Percentiles rank a stretch among this genome's conserved stretches.
These are phyloP conservation scores for Rhopalosiphum padi DNA, from an alignment of 1,140 invertebrate species.

Conservation along the genomic window DNA sequence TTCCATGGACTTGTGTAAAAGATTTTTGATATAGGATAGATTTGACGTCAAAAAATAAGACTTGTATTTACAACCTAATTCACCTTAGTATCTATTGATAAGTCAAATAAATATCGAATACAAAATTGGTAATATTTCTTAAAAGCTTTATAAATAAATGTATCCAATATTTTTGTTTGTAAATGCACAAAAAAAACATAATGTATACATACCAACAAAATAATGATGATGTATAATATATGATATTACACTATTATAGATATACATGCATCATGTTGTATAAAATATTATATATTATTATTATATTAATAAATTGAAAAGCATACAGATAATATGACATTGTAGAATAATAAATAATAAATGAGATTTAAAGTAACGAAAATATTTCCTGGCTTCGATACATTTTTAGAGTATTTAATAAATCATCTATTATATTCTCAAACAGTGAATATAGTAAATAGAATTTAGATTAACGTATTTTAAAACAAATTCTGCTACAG, in stretches of 20 bases:
- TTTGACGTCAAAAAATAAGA: not conserved
- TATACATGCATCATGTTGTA: not conserved
- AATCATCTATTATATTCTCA: not conserved
- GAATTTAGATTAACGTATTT: not conserved
- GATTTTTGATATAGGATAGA: not conserved
- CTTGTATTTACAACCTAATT: not conserved
- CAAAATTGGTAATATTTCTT: not conserved
- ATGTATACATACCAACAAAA: no score
- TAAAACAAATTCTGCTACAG: not conserved
- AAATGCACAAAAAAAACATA: not conserved
- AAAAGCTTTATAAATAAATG: not conserved
- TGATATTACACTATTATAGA: not conserved
- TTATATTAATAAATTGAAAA: not conserved
- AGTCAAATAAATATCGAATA: not conserved
- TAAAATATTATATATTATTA: not conserved
- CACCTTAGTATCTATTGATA: not conserved
- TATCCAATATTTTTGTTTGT: no score
- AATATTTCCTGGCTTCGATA: not conserved
- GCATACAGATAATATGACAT: not conserved
- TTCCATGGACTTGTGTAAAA: not conserved
- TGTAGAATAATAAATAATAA: not conserved
- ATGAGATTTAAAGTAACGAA: not conserved
- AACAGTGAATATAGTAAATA: not conserved
- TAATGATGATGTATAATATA: no score
- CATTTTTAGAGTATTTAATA: not conserved